Percentiles rank a stretch among this genome's conserved stretches.
These are phyloP conservation scores for Perizoma flavofasciatum DNA, from an alignment of 2,888 invertebrate species.

Conservation along the genomic window DNA sequence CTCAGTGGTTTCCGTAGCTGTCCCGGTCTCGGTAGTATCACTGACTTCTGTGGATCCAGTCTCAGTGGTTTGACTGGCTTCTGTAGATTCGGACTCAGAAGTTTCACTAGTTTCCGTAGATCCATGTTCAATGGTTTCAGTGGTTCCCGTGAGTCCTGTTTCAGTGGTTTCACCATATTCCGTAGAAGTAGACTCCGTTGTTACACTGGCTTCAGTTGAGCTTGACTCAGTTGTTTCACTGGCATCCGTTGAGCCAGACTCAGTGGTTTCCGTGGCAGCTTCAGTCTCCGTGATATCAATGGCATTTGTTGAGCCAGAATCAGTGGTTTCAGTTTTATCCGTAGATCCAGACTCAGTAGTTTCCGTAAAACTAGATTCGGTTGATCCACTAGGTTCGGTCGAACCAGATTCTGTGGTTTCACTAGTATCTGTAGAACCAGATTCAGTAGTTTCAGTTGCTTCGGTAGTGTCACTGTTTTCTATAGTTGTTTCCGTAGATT, in stretches of 20 bases:
- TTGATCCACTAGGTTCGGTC: conserved; percentile 8
- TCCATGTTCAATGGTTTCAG: too few relatives aligned
- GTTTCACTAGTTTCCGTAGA: conserved; percentile 29
- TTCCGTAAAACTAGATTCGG: conserved; percentile 5
- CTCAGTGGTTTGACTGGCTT: conserved; percentile 18
- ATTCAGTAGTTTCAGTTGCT: conserved; percentile 12
- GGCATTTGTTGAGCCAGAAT: conserved; percentile 7
- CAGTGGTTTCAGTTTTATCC: conserved; percentile 7
- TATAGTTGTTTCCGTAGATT: conserved; percentile 11
- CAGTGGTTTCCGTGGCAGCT: conserved; percentile 13
- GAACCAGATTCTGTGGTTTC: conserved; percentile 22
- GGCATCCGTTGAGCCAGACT: conserved; percentile 20
- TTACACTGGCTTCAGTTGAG: conserved; percentile 26
- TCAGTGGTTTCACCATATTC: conserved; percentile 29
- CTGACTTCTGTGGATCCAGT: conserved; percentile 21
- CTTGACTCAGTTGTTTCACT: conserved; percentile 12
- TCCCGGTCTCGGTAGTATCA: conserved; percentile 3
- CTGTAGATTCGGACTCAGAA: conserved; percentile 27
- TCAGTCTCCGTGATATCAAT: conserved; percentile 12
- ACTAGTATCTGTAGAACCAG: conserved; percentile 18
- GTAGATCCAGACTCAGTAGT: conserved; percentile 26
- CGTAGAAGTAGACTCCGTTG: conserved; percentile 9
- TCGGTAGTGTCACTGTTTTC: conserved; percentile 10
- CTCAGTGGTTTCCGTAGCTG: conserved; percentile 12
- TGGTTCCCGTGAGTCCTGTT: too few relatives aligned